These are phyloP conservation scores for Periparus ater DNA, from an alignment of 2,797 vertebrate species.

Conservation along the genomic window DNA sequence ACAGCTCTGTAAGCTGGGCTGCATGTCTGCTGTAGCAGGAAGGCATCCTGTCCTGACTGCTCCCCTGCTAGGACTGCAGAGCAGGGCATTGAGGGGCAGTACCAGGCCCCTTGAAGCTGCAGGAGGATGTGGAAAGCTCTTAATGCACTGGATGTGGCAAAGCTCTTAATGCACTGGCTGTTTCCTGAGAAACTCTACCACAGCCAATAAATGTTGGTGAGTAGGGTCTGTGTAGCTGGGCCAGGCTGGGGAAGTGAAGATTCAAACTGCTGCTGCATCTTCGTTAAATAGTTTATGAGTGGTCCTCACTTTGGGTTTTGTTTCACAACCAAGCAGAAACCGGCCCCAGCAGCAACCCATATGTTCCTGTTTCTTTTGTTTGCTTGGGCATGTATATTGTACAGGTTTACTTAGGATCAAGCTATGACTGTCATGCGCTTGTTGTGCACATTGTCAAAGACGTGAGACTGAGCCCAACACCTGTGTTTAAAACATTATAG, in stretches of 20 bases:
- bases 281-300: constrained; percentile 17
- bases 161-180: neutral
- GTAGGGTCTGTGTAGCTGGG: neutral
- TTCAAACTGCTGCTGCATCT: neutral
- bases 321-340: neutral
- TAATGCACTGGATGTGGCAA: neutral
- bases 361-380: constrained; percentile 10
- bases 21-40: neutral
- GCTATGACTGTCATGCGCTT: neutral
- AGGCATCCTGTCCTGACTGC: neutral
- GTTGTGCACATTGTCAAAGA: neutral
- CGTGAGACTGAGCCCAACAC: neutral
- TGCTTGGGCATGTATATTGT: neutral
- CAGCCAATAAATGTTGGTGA: neutral
- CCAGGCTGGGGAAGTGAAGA: neutral
- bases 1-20: neutral
- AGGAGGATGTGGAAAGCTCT: neutral
- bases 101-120: neutral
- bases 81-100: no score
- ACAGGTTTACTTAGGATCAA: neutral
- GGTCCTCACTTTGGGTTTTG: neutral
- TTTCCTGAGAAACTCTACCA: neutral
- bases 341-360: neutral
- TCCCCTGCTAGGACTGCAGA: neutral
- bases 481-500: neutral